Conservation (phyloP, 2,888 invertebrate species). For the Epirrita christyi region DNA sequence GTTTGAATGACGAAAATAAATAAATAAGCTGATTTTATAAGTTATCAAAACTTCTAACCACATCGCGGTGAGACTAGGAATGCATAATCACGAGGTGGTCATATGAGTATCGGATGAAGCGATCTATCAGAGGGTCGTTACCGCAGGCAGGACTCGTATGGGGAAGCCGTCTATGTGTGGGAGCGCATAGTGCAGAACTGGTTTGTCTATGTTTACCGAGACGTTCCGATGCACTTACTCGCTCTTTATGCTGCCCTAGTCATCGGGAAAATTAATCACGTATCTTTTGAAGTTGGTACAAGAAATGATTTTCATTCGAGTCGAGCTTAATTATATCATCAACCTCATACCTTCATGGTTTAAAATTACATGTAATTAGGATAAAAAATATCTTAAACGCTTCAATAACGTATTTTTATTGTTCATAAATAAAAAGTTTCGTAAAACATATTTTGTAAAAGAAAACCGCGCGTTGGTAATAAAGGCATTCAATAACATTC, state of each 20-base stretch:
- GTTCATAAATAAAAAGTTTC: slow-evolving; percentile 23
- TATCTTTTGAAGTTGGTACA: not conserved
- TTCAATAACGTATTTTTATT: slow-evolving; percentile 34
- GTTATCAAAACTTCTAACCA: slow-evolving; percentile 14
- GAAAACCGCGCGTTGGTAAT: slow-evolving; percentile 55
- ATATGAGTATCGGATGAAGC: slow-evolving; percentile 74
- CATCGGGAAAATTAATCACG: slow-evolving; percentile 13
- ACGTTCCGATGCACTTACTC: slow-evolving; percentile 45
- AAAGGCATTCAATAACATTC: slow-evolving; percentile 53
- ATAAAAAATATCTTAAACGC: slow-evolving; percentile 30
- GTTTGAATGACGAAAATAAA: slow-evolving; percentile 1
- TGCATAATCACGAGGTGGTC: slow-evolving; percentile 56
- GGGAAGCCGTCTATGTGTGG: slow-evolving; percentile 79
- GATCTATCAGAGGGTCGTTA: slow-evolving; percentile 71
- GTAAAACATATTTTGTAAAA: slow-evolving; percentile 52
- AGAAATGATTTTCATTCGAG: not conserved
- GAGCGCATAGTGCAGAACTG: slow-evolving; percentile 68
- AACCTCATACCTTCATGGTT: slow-evolving; percentile 12
- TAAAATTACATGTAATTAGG: slow-evolving; percentile 18
- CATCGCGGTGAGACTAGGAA: slow-evolving; percentile 50
- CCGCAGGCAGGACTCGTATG: slow-evolving; percentile 69
- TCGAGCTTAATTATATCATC: slow-evolving; percentile 8
- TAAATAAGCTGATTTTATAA: not conserved
- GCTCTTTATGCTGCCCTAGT: slow-evolving; percentile 52
- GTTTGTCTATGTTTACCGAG: slow-evolving; percentile 68